These are phyloP conservation scores for Xanthia togata DNA, from an alignment of 2,888 invertebrate genomes.

Conservation along the genomic window DNA sequence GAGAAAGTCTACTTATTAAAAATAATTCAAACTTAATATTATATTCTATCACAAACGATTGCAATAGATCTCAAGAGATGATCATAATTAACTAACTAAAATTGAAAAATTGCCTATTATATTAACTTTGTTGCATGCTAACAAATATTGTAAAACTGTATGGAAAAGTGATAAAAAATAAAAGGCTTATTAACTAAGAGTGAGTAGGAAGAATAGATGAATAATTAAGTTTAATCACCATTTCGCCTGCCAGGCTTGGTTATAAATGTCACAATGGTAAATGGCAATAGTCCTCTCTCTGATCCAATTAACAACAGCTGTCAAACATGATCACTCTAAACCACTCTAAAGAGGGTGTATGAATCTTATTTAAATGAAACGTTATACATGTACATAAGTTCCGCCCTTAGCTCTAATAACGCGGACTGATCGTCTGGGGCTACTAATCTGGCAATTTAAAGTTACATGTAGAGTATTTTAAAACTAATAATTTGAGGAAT, in stretches of 20 bases:
- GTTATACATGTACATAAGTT: not conserved
- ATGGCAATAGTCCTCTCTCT: not conserved
- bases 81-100: not conserved
- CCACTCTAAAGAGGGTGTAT: slow-evolving; percentile 23
- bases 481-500: not conserved
- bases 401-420: not conserved
- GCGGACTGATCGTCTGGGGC: not conserved
- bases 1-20: not conserved
- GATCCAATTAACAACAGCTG: slow-evolving; percentile 2
- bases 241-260: not conserved
- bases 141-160: not conserved
- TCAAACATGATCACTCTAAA: slow-evolving; percentile 22
- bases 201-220: not conserved
- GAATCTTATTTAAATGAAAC: slow-evolving; percentile 16
- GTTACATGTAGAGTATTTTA: not conserved
- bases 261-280: not conserved
- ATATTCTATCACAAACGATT: not conserved
- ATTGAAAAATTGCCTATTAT: not conserved
- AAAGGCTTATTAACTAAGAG: not conserved
- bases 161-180: not conserved
- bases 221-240: slow-evolving; percentile 3
- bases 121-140: not conserved
- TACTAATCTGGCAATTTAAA: not conserved
- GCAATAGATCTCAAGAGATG: not conserved
- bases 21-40: not conserved